Evolutionary conservation across 1,140 invertebrate species (phyloP), one percentile per base, ranked within the genome.

Genomic region (Caerostris extrusa): DNA sequence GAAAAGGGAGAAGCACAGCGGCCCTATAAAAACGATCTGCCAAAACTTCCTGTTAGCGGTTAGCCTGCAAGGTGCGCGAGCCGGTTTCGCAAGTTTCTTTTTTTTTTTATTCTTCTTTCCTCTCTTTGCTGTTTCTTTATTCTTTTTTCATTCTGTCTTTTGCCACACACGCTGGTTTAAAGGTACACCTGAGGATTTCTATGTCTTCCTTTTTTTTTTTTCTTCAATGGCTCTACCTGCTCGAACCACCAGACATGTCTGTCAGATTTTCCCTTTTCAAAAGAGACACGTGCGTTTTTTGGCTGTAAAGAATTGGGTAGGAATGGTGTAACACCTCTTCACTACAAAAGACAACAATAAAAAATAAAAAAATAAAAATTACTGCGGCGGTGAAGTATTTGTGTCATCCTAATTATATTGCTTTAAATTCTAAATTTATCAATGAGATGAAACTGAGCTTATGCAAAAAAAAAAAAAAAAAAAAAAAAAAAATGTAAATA

Each of bases 21-120:
- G 83, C 83, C 58, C 56, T 57, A 19, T 56, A 64, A 88, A 88
- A 88, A 88, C 50, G 58, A 67, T 88, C 86, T 88, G 86, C 58
- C 61, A 88, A 88, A 88, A 88, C 86, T 88, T 88, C 86, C 86
- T 88, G 86, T 88, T 88, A 88, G 86, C 60, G 61, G 86, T 67
- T 67, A 67, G 19, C 86, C 86, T 88, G 14, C 17, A 88, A 55
- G 86, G 83, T 4, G 57, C 34, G 83, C 4, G 57, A 88, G 86
- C 86, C 86, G 86, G 86, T 88, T 88, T 88, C 86, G 14, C 86
- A 67, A 67, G 86, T 88, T 88, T 61, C 85, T 61, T 58, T 50
- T 57, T 8, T 86, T 58, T 60, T 12, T 56, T 7, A 56, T 56
- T 17, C 53, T n/a, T 17, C 57, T 60, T 85, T 17, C 55, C 8